Conservation (phyloP, 2,888 invertebrate species). For the Latrodectus hesperus region DNA sequence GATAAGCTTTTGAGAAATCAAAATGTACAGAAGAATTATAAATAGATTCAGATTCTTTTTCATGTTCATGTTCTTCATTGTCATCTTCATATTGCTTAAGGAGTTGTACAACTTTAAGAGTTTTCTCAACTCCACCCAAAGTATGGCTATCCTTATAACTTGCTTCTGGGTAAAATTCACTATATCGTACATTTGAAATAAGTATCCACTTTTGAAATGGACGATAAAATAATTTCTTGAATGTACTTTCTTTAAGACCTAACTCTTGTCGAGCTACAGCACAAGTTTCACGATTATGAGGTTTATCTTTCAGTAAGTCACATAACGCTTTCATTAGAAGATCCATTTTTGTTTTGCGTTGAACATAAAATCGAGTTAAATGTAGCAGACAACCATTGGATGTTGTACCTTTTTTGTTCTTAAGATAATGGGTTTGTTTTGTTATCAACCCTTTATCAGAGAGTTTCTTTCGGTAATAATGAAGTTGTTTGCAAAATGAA, state of each 20-base stretch:
- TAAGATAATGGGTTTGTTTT: constrained; percentile 77
- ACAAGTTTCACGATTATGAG: constrained; percentile 75
- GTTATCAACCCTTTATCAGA: constrained; percentile 79
- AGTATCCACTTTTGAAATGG: constrained; percentile 69
- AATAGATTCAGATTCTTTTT: not conserved
- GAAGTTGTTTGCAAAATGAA: constrained; percentile 78
- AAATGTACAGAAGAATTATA: constrained; percentile 27
- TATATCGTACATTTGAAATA: constrained; percentile 76
- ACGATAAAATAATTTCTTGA: constrained; percentile 68
- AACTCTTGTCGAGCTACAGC: constrained; percentile 40
- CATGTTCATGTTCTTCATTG: constrained; percentile 36
- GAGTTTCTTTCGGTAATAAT: constrained; percentile 81
- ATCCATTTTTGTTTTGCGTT: constrained; percentile 78
- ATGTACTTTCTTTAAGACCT: constrained; percentile 51
- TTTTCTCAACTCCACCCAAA: constrained; percentile 76
- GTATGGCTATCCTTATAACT: constrained; percentile 75
- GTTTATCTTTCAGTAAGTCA: constrained; percentile 78
- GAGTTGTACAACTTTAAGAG: constrained; percentile 76
- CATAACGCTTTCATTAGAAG: constrained; percentile 79
- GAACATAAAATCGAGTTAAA: constrained; percentile 78
- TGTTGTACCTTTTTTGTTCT: constrained; percentile 67
- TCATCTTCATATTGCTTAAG: constrained; percentile 49
- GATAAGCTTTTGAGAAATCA: constrained; percentile 45
- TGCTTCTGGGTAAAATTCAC: constrained; percentile 79
- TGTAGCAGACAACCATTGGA: constrained; percentile 73